Base-by-base conservation (phyloP, 2,797 vertebrate species). In the Sebastes steindachneri region DNA sequence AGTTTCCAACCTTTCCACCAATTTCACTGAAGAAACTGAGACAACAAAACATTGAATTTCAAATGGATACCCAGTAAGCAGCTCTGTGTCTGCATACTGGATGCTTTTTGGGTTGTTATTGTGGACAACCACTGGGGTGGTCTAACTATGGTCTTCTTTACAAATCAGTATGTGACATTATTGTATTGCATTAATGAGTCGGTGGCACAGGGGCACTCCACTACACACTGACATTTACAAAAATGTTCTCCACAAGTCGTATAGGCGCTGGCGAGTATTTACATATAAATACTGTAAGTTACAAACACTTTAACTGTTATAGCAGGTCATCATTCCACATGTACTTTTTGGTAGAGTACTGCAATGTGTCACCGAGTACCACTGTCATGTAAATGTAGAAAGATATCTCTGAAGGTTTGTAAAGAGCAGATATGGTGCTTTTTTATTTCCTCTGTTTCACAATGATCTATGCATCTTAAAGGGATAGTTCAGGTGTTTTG, bases 391-490 rank as follows among this genome's bases (percentile, higher is more conserved):
- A 23, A 67, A n/a, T 48, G 4, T 7, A 59, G 11, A 41, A 15
- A 45, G 7, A 55, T 68, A 48, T 69, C 19, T 71, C 65, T 58
- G 2, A 29, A 7, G 51, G 23, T 67, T 77, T 60, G 74, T 74
- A 53, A 29, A 21, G 58, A 69, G 26, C 9, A 68, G 26, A 62
- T 37, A 37, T 74, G 77, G 77, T 91, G 83, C 83, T 86, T 66
- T 80, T 63, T 62, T 17, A 1, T 29, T 28, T 37, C 5, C 12
- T 72, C 29, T 60, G 14, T 64, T 79, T 80, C 17, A 72, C 19
- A 53, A 53, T 26, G 19, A 85, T 73, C 76, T 77, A 84, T 87
- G 82, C 80, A 87, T 87, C 51, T 73, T 7, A 53, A 53, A 48
- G 45, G 45, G 45, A 48, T 48, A 48, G 45, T 48, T 48, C 7